Evolutionary conservation across 2,888 invertebrate genomes (phyloP), one percentile per base, ranked within the genome.

Genomic region (Heliconius charithonia): DNA sequence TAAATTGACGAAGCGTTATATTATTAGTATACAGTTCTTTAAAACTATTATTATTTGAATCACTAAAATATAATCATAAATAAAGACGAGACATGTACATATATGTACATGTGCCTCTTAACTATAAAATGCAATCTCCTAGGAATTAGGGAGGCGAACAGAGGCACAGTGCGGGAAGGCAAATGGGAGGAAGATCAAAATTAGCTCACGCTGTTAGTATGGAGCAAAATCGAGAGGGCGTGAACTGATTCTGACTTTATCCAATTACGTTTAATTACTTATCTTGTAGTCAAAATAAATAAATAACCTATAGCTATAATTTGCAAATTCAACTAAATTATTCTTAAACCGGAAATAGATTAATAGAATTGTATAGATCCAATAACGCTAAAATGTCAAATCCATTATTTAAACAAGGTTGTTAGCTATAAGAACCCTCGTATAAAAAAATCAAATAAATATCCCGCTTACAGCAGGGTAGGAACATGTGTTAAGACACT

Each of bases 91-190:
- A 10, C n/a, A 56, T 22, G 9, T 37, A 71, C 22, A 37, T 37
- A 62, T n/a, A 71, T 16, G 41, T 79, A 72, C 41, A 29, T 65
- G 51, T 16, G 67, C 69, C 63, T 70, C 51, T 75, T 75, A 72
- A 72, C 69, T 79, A 80, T 80, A 83, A 82, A 82, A 82, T 83
- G 83, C 82, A 84, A 83, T 83, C 83, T 81, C 80, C 74, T 73
- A 76, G 81, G 76, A 79, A 82, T 81, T 67, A 81, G 81, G 65
- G 79, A 65, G 78, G 75, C 76, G 45, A 72, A 76, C 62, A 73
- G 75, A 45, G 77, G 37, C 78, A 65, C 66, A 71, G 56, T 29
- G 69, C 10, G 71, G 71, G 25, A 41, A 27, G 27, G 63, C 10
- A 74, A 74, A 65, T 41, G 69, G 72, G 76, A 45, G 66, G 65